Conservation (phyloP, 2,888 invertebrate genomes). For the Hanleya hanleyi region DNA sequence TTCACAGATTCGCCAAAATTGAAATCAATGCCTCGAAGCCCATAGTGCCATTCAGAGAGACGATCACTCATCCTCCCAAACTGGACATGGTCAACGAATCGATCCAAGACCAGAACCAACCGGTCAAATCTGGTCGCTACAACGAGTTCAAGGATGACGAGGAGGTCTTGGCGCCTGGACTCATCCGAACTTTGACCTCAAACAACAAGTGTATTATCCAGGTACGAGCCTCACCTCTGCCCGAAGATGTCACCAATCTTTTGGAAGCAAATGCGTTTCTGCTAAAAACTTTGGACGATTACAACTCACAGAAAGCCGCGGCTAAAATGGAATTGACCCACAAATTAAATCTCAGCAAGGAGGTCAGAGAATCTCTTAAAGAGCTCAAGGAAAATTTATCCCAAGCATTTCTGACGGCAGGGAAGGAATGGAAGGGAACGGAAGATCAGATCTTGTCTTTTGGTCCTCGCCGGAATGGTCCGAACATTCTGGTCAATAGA, state of each 20-base stretch:
- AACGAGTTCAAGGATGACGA: constrained; percentile 56
- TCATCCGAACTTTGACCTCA: constrained; percentile 78
- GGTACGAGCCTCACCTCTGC: constrained; percentile 86
- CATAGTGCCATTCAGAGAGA: constrained; percentile 97
- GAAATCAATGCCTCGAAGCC: constrained; percentile 94
- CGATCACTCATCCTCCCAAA: constrained; percentile 86
- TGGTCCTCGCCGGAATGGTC: constrained; percentile 90
- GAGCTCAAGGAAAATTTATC: constrained; percentile 78
- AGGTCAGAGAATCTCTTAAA: constrained; percentile 59
- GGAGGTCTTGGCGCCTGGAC: constrained; percentile 53
- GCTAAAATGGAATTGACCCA: constrained; percentile 7
- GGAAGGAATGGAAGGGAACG: constrained; percentile 75
- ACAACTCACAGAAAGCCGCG: constrained; percentile 30
- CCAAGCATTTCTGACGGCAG: constrained; percentile 78
- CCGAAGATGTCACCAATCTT: constrained; percentile 81
- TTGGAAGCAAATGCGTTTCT: constrained; percentile 83
- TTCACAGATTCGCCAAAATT: constrained; percentile 79
- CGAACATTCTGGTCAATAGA: constrained; percentile 91
- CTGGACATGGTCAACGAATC: constrained; percentile 90
- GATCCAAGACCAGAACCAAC: constrained; percentile 78
- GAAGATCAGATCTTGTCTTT: constrained; percentile 86
- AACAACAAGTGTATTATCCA: constrained; percentile 83
- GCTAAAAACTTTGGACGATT: constrained; percentile 80
- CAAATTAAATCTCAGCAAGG: constrained; percentile 19
- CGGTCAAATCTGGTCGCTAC: constrained; percentile 42